phyloP scores from a whole-genome alignment of 2,113 vertebrate species.

The Trematomus loennbergii region DNA sequence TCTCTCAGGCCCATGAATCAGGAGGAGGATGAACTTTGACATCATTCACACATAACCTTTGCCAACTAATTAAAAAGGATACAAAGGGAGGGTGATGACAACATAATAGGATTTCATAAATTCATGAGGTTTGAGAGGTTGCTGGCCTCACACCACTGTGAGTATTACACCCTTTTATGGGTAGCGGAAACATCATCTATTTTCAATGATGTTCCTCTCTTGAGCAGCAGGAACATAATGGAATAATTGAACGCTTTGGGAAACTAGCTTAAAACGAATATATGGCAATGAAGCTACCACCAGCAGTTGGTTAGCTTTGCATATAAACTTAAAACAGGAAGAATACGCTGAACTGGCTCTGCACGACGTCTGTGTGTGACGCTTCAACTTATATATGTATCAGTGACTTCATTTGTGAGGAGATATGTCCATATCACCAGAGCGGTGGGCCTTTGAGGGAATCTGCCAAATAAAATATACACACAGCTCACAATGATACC shows the following conservation, averaged over 20 bases:
- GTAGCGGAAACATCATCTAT: not conserved
- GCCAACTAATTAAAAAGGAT: constrained; percentile 51
- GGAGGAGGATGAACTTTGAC: constrained; percentile 53
- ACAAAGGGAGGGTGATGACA: constrained; percentile 16
- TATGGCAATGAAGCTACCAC: not conserved
- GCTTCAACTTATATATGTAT: constrained; percentile 1
- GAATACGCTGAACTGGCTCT: not conserved
- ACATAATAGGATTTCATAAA: constrained; percentile 48
- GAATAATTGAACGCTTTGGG: not conserved
- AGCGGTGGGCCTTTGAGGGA: constrained; percentile 20
- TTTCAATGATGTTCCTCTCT: not conserved
- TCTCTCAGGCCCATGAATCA: not conserved
- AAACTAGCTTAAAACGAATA: not conserved
- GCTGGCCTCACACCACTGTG: constrained; percentile 6
- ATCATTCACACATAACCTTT: constrained; percentile 1
- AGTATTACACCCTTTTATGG: constrained; percentile 1
- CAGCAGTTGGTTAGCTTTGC: not conserved
- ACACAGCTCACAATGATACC: not conserved
- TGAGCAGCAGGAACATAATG: not conserved
- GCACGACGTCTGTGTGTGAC: not conserved
- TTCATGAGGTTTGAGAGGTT: constrained; percentile 35
- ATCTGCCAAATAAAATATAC: constrained; percentile 55
- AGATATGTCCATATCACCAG: constrained; percentile 47
- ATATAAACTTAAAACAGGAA: not conserved
- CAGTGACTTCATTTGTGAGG: constrained; percentile 41